phyloP scores from a whole-genome alignment of 2,888 invertebrate species.

The Ormyrus labotus region DNA sequence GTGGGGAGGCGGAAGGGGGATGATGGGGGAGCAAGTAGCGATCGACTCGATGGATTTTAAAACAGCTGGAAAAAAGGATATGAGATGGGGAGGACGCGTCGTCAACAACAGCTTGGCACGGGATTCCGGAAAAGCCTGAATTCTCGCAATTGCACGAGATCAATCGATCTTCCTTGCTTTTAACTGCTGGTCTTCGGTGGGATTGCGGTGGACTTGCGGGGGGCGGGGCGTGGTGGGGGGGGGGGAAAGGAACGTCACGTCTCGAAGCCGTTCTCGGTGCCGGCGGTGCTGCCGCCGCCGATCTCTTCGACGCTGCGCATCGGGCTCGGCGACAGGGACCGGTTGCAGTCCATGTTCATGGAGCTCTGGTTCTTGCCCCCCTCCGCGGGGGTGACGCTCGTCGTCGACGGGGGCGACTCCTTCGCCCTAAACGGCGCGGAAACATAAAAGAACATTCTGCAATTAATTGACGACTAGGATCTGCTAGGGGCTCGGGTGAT shows the following conservation, averaged over 20 bases:
- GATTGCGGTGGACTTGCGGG: neutral
- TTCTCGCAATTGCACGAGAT: too few relatives aligned
- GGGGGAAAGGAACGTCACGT: neutral
- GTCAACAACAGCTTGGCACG: too few relatives aligned
- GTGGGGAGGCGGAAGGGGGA: neutral
- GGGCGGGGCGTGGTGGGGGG: too few relatives aligned
- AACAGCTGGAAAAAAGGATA: too few relatives aligned
- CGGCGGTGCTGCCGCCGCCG: too few relatives aligned
- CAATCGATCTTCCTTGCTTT: too few relatives aligned
- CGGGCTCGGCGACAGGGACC: slow-evolving; percentile 50
- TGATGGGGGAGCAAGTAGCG: neutral
- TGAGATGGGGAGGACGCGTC: too few relatives aligned
- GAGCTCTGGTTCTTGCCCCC: too few relatives aligned
- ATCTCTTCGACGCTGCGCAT: slow-evolving; percentile 4
- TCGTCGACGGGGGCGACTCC: slow-evolving; percentile 9
- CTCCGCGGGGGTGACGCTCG: too few relatives aligned
- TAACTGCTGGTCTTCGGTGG: neutral
- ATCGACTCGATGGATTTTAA: too few relatives aligned
- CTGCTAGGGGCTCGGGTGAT: neutral
- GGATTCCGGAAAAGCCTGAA: too few relatives aligned
- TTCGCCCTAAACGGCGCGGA: neutral
- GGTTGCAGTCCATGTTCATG: neutral
- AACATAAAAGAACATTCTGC: too few relatives aligned
- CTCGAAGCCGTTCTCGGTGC: neutral
- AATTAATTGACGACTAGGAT: slow-evolving; percentile 19